Conservation (phyloP, 2,797 vertebrate species). For the Caiman crocodilus region DNA sequence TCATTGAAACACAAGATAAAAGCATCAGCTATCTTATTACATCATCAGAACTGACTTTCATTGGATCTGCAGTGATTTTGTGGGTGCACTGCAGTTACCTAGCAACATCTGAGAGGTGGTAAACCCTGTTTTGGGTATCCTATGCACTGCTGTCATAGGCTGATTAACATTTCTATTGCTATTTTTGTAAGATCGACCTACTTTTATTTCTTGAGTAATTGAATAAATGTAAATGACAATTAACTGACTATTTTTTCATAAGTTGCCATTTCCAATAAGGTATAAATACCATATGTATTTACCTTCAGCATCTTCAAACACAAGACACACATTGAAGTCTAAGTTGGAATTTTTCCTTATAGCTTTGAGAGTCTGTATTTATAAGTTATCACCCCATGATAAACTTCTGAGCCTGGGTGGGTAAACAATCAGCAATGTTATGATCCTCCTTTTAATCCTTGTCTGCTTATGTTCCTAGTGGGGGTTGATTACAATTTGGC, state of each 20-base stretch:
- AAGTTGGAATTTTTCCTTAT: background rate
- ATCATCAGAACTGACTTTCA: background rate
- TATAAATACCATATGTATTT: background rate
- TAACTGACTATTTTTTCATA: background rate
- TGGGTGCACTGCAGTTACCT: background rate
- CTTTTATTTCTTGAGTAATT: background rate
- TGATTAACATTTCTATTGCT: background rate
- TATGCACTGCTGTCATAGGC: background rate
- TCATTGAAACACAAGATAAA: background rate
- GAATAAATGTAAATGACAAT: background rate
- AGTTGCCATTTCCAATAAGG: background rate
- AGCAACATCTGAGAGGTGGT: background rate
- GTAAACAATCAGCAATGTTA: background rate
- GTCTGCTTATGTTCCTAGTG: background rate
- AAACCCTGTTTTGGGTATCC: background rate
- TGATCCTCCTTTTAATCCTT: background rate
- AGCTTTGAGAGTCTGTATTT: background rate
- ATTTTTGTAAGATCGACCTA: constrained; percentile 19
- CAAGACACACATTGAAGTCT: background rate
- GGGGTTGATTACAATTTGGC: background rate
- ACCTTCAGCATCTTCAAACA: background rate
- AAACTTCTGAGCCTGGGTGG: background rate
- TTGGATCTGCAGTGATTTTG: background rate
- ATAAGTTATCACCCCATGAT: background rate
- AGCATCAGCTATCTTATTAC: background rate